phyloP scores from a whole-genome alignment of 2,888 invertebrate genomes.

The Acanthosepion lycidas region DNA sequence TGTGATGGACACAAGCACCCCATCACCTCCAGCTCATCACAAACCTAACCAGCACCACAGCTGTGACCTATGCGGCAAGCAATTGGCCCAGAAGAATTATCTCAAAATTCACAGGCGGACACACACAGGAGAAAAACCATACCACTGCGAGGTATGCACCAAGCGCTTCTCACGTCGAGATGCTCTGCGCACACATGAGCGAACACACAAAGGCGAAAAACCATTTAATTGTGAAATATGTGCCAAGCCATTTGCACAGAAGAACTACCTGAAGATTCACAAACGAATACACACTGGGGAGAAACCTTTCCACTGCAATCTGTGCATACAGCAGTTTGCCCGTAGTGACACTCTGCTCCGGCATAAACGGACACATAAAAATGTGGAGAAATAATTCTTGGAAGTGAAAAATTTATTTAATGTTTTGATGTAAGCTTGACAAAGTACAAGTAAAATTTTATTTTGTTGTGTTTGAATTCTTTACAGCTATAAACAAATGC shows the following conservation, averaged over 20 bases:
- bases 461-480: not conserved
- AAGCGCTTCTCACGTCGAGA: constrained; percentile 34
- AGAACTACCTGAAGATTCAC: constrained; percentile 37
- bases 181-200: constrained; percentile 25
- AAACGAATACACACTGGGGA: constrained; percentile 40
- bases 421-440: not conserved
- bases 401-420: not conserved
- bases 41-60: not conserved
- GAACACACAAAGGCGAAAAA: not conserved
- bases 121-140: constrained; percentile 37
- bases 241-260: constrained; percentile 39
- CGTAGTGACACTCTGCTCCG: constrained; percentile 34
- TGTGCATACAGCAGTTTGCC: constrained; percentile 42
- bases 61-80: constrained; percentile 24
- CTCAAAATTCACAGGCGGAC: constrained; percentile 35
- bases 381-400: not conserved
- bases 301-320: constrained; percentile 3
- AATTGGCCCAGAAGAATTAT: constrained; percentile 43
- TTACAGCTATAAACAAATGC: not conserved
- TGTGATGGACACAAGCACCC: not conserved
- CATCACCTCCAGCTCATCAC: not conserved
- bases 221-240: constrained; percentile 36
- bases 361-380: constrained; percentile 38
- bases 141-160: constrained; percentile 1
- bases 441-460: too few relatives aligned